Evolutionary conservation across 2,888 invertebrate species (phyloP).

Genomic region (Tinea trinotella): DNA sequence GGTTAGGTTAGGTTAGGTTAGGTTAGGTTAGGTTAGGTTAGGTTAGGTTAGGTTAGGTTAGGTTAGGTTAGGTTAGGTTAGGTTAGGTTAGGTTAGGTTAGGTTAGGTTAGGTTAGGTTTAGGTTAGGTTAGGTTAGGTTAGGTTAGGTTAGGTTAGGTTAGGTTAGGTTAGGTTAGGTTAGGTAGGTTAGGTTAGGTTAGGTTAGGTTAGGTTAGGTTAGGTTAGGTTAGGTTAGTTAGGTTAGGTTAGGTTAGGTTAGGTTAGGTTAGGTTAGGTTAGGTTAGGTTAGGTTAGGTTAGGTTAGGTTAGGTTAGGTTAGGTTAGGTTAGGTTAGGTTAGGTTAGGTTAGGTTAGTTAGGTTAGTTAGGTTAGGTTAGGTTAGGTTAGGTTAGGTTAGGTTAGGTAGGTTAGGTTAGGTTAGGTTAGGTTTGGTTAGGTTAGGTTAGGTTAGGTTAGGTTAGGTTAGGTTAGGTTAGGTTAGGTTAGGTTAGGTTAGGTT

Average conservation of each 20-base stretch:
- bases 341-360: slow-evolving; percentile 21
- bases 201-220: slow-evolving; percentile 23
- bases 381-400: slow-evolving; percentile 24
- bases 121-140: slow-evolving; percentile 23
- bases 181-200: slow-evolving; percentile 23
- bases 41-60: slow-evolving; percentile 23
- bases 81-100: slow-evolving; percentile 23
- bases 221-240: slow-evolving; percentile 22
- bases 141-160: slow-evolving; percentile 23
- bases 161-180: slow-evolving; percentile 23
- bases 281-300: slow-evolving; percentile 22
- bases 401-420: too few species aligned
- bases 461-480: slow-evolving; percentile 23
- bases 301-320: slow-evolving; percentile 22
- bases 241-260: slow-evolving; percentile 22
- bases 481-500: slow-evolving; percentile 22
- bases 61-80: slow-evolving; percentile 22
- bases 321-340: slow-evolving; percentile 22
- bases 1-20: slow-evolving; percentile 22
- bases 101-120: too few species aligned
- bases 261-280: slow-evolving; percentile 22
- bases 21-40: slow-evolving; percentile 23
- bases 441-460: slow-evolving; percentile 23
- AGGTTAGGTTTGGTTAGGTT: slow-evolving; percentile 23
- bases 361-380: slow-evolving; percentile 24